phyloP scores from a whole-genome alignment of 2,888 invertebrate species.

The Cephus pygmeus region DNA sequence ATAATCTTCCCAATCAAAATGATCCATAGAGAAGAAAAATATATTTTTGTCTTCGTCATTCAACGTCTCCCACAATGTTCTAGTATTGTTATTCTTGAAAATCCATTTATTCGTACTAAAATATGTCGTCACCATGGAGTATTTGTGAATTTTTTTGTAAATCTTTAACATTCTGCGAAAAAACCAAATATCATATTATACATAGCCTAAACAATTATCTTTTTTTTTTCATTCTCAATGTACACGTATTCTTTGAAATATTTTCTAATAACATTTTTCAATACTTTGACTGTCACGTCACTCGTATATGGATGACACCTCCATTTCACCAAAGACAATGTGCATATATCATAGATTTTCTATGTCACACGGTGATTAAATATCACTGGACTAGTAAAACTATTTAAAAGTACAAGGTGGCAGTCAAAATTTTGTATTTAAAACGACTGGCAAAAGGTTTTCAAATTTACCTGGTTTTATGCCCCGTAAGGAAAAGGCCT shows the following conservation, averaged over 20 bases:
- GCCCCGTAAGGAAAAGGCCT: slow-evolving; percentile 68
- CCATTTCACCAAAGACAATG: neutral
- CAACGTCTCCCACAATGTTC: slow-evolving; percentile 63
- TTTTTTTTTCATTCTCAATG: too few relatives aligned
- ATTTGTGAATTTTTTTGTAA: slow-evolving; percentile 67
- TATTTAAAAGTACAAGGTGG: too few relatives aligned
- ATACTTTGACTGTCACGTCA: neutral
- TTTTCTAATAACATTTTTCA: too few relatives aligned
- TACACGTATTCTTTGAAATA: too few relatives aligned
- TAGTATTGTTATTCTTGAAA: slow-evolving; percentile 50
- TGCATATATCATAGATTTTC: too few relatives aligned
- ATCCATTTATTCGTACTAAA: slow-evolving; percentile 65
- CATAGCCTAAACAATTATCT: too few relatives aligned
- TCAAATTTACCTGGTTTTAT: slow-evolving; percentile 67
- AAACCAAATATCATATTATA: neutral
- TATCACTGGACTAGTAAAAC: too few relatives aligned
- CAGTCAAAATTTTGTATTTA: too few relatives aligned
- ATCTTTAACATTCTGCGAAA: slow-evolving; percentile 65
- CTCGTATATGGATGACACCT: neutral
- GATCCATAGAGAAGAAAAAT: slow-evolving; percentile 66
- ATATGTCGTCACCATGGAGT: slow-evolving; percentile 65
- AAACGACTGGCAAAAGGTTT: neutral
- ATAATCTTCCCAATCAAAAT: slow-evolving; percentile 68
- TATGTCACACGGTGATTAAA: too few relatives aligned
- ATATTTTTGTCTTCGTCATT: slow-evolving; percentile 61